Evolutionary conservation across 92 coral and sea anemone species (phyloP).

Genomic region (Zoanthus sociatus): DNA sequence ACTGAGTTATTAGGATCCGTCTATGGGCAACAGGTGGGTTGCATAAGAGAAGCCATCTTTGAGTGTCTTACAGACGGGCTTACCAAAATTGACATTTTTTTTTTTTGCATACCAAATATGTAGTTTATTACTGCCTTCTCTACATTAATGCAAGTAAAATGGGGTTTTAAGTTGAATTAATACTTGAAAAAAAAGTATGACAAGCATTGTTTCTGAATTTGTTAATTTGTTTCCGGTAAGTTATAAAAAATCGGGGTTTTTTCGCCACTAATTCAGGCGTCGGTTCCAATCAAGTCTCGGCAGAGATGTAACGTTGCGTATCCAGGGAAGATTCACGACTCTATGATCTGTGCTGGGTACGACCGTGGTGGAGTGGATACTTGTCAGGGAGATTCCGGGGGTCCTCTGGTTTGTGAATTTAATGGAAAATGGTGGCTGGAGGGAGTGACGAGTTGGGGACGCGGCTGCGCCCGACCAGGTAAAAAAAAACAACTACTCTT

Average conservation of each 20-base stretch:
- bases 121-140: too few relatives aligned
- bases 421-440: conserved; percentile 16
- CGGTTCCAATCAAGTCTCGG: conserved; percentile 9
- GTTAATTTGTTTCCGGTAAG: neutral
- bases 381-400: conserved; percentile 25
- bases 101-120: too few relatives aligned
- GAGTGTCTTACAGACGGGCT: too few relatives aligned
- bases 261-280: neutral
- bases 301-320: neutral
- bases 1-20: too few relatives aligned
- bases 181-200: too few relatives aligned
- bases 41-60: too few relatives aligned
- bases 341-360: conserved; percentile 14
- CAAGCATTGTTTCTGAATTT: too few relatives aligned
- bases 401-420: conserved; percentile 20
- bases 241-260: too few relatives aligned
- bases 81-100: too few relatives aligned
- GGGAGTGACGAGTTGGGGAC: conserved; percentile 23
- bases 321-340: conserved; percentile 13
- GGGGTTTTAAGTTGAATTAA: too few relatives aligned
- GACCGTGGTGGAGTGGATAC: conserved; percentile 21
- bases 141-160: too few relatives aligned
- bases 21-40: too few relatives aligned
- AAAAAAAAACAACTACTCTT: neutral
- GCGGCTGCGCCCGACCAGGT: conserved; percentile 21